These are phyloP conservation scores for Camponotus pennsylvanicus DNA, from an alignment of 1,140 invertebrate species.

Conservation along the genomic window DNA sequence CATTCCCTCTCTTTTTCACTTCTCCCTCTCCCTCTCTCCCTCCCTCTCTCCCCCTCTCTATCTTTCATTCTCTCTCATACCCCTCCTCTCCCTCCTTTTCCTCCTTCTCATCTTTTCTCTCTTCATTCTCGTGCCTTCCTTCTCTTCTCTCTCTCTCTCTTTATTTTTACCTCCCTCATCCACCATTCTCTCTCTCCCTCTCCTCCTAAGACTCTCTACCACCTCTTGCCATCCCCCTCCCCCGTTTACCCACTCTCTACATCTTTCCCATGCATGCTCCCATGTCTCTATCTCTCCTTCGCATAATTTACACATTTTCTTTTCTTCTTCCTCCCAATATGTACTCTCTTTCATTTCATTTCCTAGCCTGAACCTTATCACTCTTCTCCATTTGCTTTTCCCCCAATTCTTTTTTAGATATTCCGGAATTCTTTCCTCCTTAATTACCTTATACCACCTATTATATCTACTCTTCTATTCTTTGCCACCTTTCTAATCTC, in stretches of 20 bases:
- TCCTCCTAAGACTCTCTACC: background rate
- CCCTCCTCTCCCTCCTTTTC: background rate
- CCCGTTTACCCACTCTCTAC: background rate
- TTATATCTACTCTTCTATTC: background rate
- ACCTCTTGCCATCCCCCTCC: background rate
- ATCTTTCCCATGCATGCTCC: background rate
- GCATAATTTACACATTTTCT: background rate
- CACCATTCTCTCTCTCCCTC: no score
- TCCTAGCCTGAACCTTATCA: background rate
- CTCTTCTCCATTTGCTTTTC: background rate
- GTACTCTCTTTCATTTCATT: background rate
- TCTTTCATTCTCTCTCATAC: background rate
- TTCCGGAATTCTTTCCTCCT: background rate
- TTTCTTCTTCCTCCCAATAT: background rate
- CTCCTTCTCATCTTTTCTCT: background rate
- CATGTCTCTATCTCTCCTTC: background rate
- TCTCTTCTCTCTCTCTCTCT: no score
- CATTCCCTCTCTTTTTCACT: background rate
- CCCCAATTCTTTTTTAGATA: background rate
- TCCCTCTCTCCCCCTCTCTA: background rate
- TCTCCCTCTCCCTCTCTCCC: background rate
- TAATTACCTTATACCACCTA: background rate
- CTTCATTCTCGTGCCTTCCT: no score
- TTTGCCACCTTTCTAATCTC: background rate
- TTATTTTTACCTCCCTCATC: no score